Percentiles rank a stretch among this genome's conserved stretches.
phyloP scores from a whole-genome alignment of 1,140 invertebrate species.

The Platorchestia sp. region DNA sequence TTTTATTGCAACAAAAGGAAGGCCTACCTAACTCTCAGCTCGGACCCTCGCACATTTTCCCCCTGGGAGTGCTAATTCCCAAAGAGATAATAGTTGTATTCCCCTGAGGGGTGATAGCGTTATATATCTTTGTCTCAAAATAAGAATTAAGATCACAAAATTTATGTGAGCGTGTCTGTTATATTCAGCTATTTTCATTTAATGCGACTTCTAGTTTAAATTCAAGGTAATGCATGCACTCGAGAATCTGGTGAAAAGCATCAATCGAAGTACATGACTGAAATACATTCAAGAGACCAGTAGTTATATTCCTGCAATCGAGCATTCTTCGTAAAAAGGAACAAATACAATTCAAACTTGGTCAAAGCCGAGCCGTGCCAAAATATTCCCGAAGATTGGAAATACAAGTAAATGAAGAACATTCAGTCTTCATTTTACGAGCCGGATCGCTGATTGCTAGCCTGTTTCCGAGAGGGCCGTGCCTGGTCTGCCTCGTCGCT shows the following conservation, averaged over 20 bases:
- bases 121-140: no score
- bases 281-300: not conserved
- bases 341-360: not conserved
- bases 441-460: not conserved
- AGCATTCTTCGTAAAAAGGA: not conserved
- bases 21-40: no score
- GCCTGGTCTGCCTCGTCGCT: not conserved
- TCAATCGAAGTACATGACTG: not conserved
- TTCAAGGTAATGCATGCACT: not conserved
- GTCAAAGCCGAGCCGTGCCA: not conserved
- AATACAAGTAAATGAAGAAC: not conserved
- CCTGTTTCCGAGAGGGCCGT: not conserved
- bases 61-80: no score
- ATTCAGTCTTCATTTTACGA: conserved; percentile 2
- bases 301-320: not conserved
- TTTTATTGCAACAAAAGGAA: no score
- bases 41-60: no score
- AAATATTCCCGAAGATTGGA: not conserved
- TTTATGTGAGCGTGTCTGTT: no score
- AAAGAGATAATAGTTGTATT: no score
- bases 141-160: no score
- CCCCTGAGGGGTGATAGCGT: no score
- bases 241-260: not conserved
- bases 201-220: no score
- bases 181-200: no score